Evolutionary conservation across 1,140 invertebrate genomes (phyloP).

Genomic region (Drosophila elegans): DNA sequence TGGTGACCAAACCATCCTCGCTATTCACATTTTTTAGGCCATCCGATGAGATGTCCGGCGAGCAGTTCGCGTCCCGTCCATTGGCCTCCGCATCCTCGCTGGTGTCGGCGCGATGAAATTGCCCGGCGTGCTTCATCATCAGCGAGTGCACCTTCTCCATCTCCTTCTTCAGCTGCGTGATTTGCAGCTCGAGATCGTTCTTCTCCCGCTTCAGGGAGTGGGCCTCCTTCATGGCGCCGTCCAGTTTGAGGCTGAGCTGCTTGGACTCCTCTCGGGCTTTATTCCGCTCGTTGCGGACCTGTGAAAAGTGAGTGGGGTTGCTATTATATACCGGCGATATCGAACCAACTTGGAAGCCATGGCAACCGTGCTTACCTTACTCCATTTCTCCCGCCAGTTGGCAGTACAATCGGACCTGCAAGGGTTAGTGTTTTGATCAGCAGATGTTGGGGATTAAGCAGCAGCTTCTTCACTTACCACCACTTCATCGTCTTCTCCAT

Average conservation of each 20-base stretch:
- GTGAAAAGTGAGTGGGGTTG: constrained; percentile 20
- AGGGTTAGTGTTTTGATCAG: constrained; percentile 6
- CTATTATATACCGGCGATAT: constrained; percentile 40
- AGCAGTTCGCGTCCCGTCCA: constrained; percentile 76
- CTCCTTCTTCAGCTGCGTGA: constrained; percentile 93
- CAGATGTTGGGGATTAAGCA: background rate
- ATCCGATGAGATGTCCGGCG: constrained; percentile 82
- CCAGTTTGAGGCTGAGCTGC: constrained; percentile 91
- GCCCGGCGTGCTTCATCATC: constrained; percentile 89
- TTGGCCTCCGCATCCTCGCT: constrained; percentile 79
- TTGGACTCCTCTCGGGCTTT: constrained; percentile 95
- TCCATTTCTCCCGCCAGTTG: constrained; percentile 96
- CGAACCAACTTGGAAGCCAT: constrained; percentile 62
- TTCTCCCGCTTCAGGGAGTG: constrained; percentile 91
- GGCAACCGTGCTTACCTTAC: constrained; percentile 88
- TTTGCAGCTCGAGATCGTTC: constrained; percentile 91
- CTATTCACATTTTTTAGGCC: constrained; percentile 84
- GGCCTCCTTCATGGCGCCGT: constrained; percentile 91
- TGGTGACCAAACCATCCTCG: constrained; percentile 85
- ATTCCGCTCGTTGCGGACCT: constrained; percentile 93
- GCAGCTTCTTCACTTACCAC: constrained; percentile 87
- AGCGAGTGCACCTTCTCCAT: constrained; percentile 90
- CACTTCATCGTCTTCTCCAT: constrained; percentile 99
- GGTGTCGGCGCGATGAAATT: constrained; percentile 86
- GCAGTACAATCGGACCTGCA: constrained; percentile 89